Conservation (phyloP, 2,797 vertebrate genomes). For the Lacerta bilineata region DNA sequence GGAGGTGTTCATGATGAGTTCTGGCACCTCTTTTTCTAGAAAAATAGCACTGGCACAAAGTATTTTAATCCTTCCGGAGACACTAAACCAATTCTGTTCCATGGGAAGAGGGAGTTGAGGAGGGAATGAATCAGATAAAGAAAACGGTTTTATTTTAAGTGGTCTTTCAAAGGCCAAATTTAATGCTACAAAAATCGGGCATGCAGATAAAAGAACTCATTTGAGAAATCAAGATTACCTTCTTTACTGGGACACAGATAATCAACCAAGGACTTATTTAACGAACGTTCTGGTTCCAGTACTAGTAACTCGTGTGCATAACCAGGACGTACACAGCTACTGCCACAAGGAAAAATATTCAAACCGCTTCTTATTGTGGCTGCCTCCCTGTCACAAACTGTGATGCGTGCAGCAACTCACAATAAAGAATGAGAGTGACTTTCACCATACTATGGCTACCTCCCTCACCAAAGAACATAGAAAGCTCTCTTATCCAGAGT, state of each 20-base stretch:
- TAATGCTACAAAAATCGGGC: slow-evolving; percentile 24
- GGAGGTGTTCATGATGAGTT: too few relatives aligned
- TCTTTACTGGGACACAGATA: not conserved
- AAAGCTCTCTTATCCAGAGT: too few relatives aligned
- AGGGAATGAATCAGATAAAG: not conserved
- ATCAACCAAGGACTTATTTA: too few relatives aligned
- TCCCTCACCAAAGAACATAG: too few relatives aligned
- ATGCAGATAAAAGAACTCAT: not conserved
- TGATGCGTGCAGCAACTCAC: not conserved
- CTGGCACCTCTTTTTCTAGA: too few relatives aligned
- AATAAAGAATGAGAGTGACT: too few relatives aligned
- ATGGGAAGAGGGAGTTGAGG: not conserved
- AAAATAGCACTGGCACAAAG: too few relatives aligned
- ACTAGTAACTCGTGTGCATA: not conserved
- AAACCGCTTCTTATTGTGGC: not conserved
- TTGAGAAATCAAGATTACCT: not conserved
- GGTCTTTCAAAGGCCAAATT: slow-evolving; percentile 26
- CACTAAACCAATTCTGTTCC: not conserved
- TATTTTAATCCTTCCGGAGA: slow-evolving; percentile 12
- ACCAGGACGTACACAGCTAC: not conserved
- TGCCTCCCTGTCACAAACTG: not conserved
- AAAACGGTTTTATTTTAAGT: not conserved
- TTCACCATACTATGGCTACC: too few relatives aligned
- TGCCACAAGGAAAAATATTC: not conserved
- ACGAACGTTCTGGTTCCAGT: not conserved